Conservation (phyloP, 2,797 vertebrate genomes). For the Choloepus didactylus region DNA sequence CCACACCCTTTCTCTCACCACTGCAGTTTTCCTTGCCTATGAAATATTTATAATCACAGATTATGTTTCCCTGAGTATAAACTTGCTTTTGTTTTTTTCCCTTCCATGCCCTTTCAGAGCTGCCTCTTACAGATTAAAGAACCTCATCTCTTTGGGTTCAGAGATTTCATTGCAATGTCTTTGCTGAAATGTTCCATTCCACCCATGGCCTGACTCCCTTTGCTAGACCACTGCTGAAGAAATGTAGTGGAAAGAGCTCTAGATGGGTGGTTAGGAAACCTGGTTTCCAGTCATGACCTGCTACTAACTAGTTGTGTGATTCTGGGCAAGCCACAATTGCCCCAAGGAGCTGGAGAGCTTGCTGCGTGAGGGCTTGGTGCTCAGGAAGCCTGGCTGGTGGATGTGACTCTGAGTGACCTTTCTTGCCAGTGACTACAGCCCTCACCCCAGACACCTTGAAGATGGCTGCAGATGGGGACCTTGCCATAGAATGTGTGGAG, state of each 20-base stretch:
- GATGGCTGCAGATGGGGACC: not conserved
- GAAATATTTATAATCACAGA: constrained; percentile 85
- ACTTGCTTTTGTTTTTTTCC: constrained; percentile 75
- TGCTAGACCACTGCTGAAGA: not conserved
- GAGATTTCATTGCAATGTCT: not conserved
- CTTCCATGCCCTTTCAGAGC: constrained; percentile 53
- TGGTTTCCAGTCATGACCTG: not conserved
- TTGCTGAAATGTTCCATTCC: not conserved
- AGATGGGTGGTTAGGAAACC: not conserved
- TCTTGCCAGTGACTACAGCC: not conserved
- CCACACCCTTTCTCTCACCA: constrained; percentile 58
- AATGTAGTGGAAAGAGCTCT: not conserved
- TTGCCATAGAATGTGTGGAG: not conserved
- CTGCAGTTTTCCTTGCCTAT: constrained; percentile 77
- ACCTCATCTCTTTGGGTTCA: not conserved
- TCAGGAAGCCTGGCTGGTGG: not conserved
- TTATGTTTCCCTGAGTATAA: constrained; percentile 79
- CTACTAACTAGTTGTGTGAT: not conserved
- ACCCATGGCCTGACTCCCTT: not conserved
- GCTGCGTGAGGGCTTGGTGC: not conserved
- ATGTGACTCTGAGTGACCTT: not conserved
- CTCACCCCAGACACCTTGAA: not conserved
- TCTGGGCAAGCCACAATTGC: not conserved
- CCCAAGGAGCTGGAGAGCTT: too few species aligned
- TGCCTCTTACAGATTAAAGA: constrained; percentile 13